Conservation (phyloP, 2,888 invertebrate genomes). For the Acholoe squamosa region DNA sequence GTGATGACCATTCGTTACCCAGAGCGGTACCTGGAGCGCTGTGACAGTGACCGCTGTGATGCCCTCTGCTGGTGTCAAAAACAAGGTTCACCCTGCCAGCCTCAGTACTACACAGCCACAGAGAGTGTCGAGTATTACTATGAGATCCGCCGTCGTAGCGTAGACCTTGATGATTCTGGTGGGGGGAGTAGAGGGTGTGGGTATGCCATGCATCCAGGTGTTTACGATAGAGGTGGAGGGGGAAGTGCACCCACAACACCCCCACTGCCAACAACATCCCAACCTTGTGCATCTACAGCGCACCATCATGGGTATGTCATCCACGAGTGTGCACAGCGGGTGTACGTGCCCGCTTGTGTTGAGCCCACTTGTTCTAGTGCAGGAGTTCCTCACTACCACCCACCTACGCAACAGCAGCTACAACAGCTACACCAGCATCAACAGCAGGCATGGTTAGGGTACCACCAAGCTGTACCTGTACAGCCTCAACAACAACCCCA, state of each 20-base stretch:
- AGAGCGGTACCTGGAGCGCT: slow-evolving; percentile 30
- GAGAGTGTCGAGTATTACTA: slow-evolving; percentile 57
- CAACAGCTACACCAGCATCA: slow-evolving; percentile 6
- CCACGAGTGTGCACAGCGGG: slow-evolving; percentile 33
- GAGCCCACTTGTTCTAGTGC: neutral
- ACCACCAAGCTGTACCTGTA: neutral
- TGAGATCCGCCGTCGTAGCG: neutral
- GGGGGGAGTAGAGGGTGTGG: neutral
- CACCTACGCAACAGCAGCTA: neutral
- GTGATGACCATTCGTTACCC: slow-evolving; percentile 49
- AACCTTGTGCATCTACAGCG: neutral
- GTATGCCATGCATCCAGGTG: too few relatives aligned
- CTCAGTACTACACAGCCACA: slow-evolving; percentile 21
- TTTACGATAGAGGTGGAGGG: neutral
- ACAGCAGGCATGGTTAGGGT: neutral
- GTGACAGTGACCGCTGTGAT: slow-evolving; percentile 35
- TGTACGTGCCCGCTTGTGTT: slow-evolving; percentile 4
- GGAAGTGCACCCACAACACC: neutral
- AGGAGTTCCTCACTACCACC: slow-evolving; percentile 6
- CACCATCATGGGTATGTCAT: neutral
- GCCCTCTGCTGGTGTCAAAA: slow-evolving; percentile 52
- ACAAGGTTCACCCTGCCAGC: slow-evolving; percentile 1
- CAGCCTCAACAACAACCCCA: neutral
- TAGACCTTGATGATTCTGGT: neutral
- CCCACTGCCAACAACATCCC: slow-evolving; percentile 3